Evolutionary conservation across 2,113 vertebrate genomes (phyloP), one percentile per base, ranked within the genome.

Genomic region (Peromyscus polionotus): DNA sequence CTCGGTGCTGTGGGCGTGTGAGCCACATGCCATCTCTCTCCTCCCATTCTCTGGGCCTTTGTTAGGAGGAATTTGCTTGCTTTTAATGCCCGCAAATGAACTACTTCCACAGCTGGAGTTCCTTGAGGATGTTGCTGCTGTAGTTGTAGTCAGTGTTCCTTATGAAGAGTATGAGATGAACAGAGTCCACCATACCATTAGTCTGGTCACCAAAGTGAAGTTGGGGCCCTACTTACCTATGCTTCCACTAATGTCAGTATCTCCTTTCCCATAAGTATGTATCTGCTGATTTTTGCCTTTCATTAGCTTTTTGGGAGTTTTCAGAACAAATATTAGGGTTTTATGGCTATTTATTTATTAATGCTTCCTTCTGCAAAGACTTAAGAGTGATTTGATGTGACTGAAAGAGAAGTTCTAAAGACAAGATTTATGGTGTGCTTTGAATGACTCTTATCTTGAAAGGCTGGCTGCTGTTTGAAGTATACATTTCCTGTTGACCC

Each of bases 391-490:
- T 61, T 81, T 88, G 7, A 28, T 39, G 68, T 33, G 33, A 54
- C 28, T 1, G 2, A 65, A 24, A 42, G 14, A 13, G 39, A 6
- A 36, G 16, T 86, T 70, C 57, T 76, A 39, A 76, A 14, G 63
- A 61, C 22, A 48, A 57, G 59, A 63, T 31, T 63, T 80, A 54
- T 80, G 42, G 24, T 91, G 57, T 88, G 57, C 61, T 91, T 65
- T 91, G 75, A 84, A 84, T 54, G 63, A 88, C 92, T 72, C 39
- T 51, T 75, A 80, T 84, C 65, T 94, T 83, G 73, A 86, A 88
- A 91, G 79, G 39, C 80, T 68, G 59, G 42, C 63, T 70, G 19
- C 61, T 75, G 33, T 81, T 89, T 90, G 83, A 95, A 96, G 51
- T 45, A 90, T 16, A 73, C 68, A 77, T 92, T 83, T 83, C 17